Conservation (phyloP, 2,797 vertebrate genomes). For the Megalops cyprinoides region DNA sequence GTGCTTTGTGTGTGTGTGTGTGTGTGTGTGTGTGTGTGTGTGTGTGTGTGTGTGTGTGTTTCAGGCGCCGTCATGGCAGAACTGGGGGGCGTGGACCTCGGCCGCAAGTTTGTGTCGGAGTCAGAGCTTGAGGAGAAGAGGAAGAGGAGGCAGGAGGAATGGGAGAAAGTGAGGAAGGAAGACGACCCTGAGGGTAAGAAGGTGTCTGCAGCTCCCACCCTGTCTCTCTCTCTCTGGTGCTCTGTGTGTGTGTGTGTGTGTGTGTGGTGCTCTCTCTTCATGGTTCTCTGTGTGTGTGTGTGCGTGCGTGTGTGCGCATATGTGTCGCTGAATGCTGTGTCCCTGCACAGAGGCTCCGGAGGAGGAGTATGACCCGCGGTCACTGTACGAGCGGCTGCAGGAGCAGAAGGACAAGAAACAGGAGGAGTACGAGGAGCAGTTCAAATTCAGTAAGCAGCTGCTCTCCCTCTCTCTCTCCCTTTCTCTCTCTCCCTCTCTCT, state of each 20-base stretch:
- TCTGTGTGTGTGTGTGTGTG: not conserved
- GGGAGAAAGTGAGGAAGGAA: slow-evolving; percentile 95
- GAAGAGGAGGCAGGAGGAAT: slow-evolving; percentile 93
- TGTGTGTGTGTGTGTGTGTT: slow-evolving; percentile 28
- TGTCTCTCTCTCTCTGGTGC: not conserved
- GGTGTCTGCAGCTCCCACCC: no score
- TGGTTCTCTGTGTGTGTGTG: slow-evolving; percentile 25
- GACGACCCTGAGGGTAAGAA: slow-evolving; percentile 93
- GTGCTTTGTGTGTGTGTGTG: not conserved
- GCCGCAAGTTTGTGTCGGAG: slow-evolving; percentile 92
- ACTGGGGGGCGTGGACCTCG: slow-evolving; percentile 80
- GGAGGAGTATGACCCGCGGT: slow-evolving; percentile 89
- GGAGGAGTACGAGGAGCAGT: slow-evolving; percentile 95
- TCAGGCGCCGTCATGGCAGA: slow-evolving; percentile 80
- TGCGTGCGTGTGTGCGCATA: slow-evolving; percentile 38
- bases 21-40: slow-evolving; percentile 15
- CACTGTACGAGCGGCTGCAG: slow-evolving; percentile 90
- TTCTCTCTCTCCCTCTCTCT: not conserved
- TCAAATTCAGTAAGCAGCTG: slow-evolving; percentile 93
- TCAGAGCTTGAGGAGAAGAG: slow-evolving; percentile 88
- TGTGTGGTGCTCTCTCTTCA: not conserved
- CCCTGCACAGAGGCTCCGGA: slow-evolving; percentile 86
- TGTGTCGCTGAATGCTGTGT: slow-evolving; percentile 23
- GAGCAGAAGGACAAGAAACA: slow-evolving; percentile 98
- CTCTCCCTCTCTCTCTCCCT: not conserved